Percentiles rank a stretch among this genome's conserved stretches.
Conservation (phyloP, 2,113 vertebrate genomes). For the Eudorcas thomsonii region DNA sequence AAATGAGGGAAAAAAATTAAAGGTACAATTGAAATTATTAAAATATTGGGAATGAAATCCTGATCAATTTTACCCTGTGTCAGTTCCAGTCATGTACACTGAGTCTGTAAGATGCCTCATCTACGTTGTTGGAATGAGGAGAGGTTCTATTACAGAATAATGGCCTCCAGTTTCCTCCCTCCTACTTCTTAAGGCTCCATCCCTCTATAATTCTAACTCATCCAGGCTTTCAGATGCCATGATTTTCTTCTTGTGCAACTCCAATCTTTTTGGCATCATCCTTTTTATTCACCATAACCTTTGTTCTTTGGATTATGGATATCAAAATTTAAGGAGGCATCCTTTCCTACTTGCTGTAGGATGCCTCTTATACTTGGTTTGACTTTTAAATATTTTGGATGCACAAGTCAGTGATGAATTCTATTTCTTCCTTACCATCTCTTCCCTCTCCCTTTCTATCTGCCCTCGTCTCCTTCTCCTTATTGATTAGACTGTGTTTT, state of each 20-base stretch:
- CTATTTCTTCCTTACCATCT: not conserved
- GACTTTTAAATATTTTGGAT: not conserved
- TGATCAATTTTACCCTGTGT: not conserved
- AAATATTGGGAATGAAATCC: slow-evolving; percentile 1
- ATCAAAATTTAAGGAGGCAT: not conserved
- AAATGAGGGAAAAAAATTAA: not conserved
- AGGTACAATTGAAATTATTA: not conserved
- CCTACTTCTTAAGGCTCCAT: not conserved
- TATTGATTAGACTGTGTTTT: not conserved
- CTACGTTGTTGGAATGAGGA: not conserved
- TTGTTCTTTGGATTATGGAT: not conserved
- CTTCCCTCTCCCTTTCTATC: not conserved
- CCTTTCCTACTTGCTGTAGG: not conserved
- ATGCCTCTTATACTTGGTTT: not conserved
- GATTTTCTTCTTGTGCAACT: not conserved
- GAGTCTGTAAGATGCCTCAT: not conserved
- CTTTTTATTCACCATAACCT: not conserved
- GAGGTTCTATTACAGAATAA: not conserved
- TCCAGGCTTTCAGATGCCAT: not conserved
- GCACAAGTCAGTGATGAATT: not conserved
- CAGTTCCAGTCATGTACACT: not conserved
- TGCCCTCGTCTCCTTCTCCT: not conserved
- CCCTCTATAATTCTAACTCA: not conserved
- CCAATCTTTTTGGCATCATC: not conserved
- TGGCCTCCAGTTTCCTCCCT: not conserved